Conservation (phyloP, 2,797 vertebrate species). For the Tenualosa thibaudeaui region DNA sequence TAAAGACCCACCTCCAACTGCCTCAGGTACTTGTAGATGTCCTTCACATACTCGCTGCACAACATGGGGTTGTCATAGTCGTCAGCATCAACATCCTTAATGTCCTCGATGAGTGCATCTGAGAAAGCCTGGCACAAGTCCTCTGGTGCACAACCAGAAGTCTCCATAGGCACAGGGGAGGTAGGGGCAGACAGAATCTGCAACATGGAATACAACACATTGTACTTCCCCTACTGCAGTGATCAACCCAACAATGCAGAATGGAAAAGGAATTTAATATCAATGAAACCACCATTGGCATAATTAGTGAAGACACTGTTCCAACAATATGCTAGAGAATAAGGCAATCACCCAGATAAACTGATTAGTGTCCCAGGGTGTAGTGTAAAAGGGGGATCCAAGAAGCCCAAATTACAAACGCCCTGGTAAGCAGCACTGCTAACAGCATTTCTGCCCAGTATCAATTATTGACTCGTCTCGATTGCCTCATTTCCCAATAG, state of each 20-base stretch:
- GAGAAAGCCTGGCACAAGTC: conserved; percentile 81
- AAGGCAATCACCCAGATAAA: too few relatives aligned
- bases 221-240: not conserved
- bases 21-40: conserved; percentile 84
- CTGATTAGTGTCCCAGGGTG: too few relatives aligned
- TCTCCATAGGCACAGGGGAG: conserved; percentile 76
- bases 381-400: too few relatives aligned
- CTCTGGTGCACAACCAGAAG: conserved; percentile 66
- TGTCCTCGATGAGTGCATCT: conserved; percentile 70
- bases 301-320: too few relatives aligned
- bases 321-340: too few relatives aligned
- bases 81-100: conserved; percentile 79
- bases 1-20: conserved; percentile 75
- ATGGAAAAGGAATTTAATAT: too few relatives aligned
- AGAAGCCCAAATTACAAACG: not conserved
- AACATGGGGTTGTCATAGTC: conserved; percentile 79
- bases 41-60: conserved; percentile 84
- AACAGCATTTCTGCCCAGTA: not conserved
- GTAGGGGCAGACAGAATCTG: conserved; percentile 62
- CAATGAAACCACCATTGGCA: too few relatives aligned
- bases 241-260: not conserved
- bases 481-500: too few relatives aligned
- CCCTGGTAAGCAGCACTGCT: not conserved
- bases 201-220: not conserved
- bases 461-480: too few relatives aligned